Evolutionary conservation across 2,888 invertebrate genomes (phyloP).

Genomic region (Beris chalybata): DNA sequence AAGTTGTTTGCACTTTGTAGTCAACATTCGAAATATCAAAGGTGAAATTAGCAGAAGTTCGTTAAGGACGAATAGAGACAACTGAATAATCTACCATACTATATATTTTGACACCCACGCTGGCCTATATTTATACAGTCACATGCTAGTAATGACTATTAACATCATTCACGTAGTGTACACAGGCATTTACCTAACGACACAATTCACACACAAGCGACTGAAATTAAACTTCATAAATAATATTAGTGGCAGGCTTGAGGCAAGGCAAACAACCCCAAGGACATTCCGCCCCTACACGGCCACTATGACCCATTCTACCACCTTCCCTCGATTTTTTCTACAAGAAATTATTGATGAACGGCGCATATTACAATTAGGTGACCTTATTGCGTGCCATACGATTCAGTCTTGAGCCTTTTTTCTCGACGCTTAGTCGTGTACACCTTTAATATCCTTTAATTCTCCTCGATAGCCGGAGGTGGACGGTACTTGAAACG

Average conservation of each 20-base stretch:
- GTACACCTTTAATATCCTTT: neutral
- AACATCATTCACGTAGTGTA: too few species aligned
- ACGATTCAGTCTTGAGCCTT: slow-evolving; percentile 14
- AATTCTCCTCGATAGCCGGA: too few species aligned
- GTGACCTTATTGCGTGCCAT: slow-evolving; percentile 26
- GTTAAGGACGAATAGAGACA: too few species aligned
- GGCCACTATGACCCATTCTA: neutral
- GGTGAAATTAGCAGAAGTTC: too few species aligned
- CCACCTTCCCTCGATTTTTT: neutral
- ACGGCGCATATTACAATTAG: slow-evolving; percentile 4
- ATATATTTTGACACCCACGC: too few species aligned
- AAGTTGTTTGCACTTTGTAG: too few species aligned
- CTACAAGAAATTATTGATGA: slow-evolving; percentile 18
- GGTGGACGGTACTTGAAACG: neutral
- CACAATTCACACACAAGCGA: too few species aligned
- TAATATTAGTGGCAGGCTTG: slow-evolving; percentile 17
- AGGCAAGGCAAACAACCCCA: slow-evolving; percentile 15
- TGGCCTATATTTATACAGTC: too few species aligned
- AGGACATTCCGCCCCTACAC: slow-evolving; percentile 20
- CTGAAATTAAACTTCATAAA: slow-evolving; percentile 20
- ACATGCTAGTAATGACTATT: too few species aligned
- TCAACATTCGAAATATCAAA: too few species aligned
- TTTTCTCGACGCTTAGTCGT: slow-evolving; percentile 14
- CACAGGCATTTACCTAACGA: too few species aligned
- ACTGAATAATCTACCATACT: too few species aligned